phyloP scores from a whole-genome alignment of 2,888 invertebrate species.

The Auanema sp. region DNA sequence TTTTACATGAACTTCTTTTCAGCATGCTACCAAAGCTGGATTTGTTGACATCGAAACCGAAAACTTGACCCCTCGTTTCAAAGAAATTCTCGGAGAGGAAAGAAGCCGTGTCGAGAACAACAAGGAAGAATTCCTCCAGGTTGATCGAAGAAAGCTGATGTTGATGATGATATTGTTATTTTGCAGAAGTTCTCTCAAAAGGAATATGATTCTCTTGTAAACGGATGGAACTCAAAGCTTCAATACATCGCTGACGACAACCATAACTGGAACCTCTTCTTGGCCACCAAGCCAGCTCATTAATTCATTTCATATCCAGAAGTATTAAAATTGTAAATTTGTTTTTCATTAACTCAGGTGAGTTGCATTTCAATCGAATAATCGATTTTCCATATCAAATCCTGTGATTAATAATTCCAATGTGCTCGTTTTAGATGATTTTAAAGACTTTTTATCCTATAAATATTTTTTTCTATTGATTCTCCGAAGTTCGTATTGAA shows the following conservation, averaged over 20 bases:
- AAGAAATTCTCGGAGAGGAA: conserved; percentile 68
- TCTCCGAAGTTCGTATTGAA: too few species aligned
- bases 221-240: conserved; percentile 67
- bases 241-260: conserved; percentile 66
- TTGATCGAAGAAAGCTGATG: conserved; percentile 18
- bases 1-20: conserved; percentile 16
- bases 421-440: too few species aligned
- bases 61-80: conserved; percentile 69
- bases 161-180: neutral
- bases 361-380: too few species aligned
- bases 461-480: too few species aligned
- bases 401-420: too few species aligned
- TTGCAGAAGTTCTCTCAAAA: conserved; percentile 67
- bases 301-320: neutral
- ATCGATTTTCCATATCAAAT: too few species aligned
- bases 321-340: conserved; percentile 18
- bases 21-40: conserved; percentile 68
- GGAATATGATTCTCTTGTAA: conserved; percentile 68
- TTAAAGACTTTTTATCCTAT: too few species aligned
- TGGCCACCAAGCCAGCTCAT: conserved; percentile 45
- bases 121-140: conserved; percentile 67
- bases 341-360: too few species aligned
- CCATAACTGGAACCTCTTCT: conserved; percentile 67
- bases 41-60: conserved; percentile 68
- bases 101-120: conserved; percentile 65